These are phyloP conservation scores for Microtus agrestis DNA, from an alignment of 2,797 vertebrate genomes.

Conservation along the genomic window DNA sequence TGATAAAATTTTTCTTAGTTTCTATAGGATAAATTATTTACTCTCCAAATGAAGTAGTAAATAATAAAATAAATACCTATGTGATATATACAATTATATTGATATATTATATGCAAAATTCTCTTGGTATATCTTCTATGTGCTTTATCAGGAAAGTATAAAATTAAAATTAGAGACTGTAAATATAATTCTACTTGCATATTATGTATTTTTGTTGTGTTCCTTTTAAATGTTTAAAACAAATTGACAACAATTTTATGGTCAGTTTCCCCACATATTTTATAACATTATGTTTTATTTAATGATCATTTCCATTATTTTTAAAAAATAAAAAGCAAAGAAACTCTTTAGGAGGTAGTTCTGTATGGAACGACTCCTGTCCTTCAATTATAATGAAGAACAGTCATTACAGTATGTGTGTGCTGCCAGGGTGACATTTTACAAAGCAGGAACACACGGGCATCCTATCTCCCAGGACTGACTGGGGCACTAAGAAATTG, in stretches of 20 bases:
- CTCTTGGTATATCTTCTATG: neutral
- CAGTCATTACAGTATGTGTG: neutral
- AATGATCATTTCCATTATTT: neutral
- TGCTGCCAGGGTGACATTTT: no score
- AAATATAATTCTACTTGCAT: neutral
- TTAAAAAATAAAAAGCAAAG: neutral
- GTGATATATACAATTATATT: neutral
- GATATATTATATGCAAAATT: neutral
- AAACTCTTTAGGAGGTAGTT: neutral
- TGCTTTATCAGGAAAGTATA: neutral
- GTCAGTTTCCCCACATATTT: neutral
- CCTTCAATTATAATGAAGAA: neutral
- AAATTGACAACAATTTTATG: neutral
- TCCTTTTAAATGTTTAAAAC: neutral
- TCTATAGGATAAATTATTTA: neutral
- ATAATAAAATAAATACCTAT: neutral
- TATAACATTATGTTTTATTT: neutral
- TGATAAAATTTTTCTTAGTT: neutral
- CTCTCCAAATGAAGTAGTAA: neutral
- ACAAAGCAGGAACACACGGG: fast-evolving
- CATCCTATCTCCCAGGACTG: neutral
- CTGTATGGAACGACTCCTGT: neutral
- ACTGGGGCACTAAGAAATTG: neutral
- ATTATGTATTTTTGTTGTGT: neutral
- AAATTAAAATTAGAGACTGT: neutral